Base-by-base conservation (phyloP, 1,140 invertebrate genomes). In the Drosophila teissieri region DNA sequence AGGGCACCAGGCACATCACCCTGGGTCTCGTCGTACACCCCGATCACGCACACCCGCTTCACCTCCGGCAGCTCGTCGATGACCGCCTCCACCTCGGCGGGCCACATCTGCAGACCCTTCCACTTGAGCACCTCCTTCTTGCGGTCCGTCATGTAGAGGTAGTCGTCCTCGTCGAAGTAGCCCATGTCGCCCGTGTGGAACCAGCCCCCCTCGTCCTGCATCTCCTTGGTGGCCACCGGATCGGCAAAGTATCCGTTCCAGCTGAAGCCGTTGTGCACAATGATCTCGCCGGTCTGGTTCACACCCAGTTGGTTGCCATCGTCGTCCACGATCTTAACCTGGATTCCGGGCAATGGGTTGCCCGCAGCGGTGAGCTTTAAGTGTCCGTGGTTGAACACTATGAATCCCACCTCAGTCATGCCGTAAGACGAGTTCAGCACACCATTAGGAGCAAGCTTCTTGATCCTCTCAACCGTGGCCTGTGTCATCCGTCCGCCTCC, bases 51-150 rank as follows among this genome's bases (percentile, higher is more conserved):
- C 14, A 73, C 83, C 24, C 73, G 67, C 46, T 55, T n/a, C 0
- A 91, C 73, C 15, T 78, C 73, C 0, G 78, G 55, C 15, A 89
- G n/a, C 37, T 73, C 73, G 12, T 48, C 24, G 2, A 91, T 73
- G 14, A 72, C 60, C 3, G 54, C 65, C 46, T 91, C 90, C 22
- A 91, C 72, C 42, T 91, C 89, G n/a, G 68, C 65, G 19, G 90
- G 89, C 56, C 78, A 83, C 65, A 92, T 90, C n/a, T 92, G 92
- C n/a, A 78, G 68, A 4, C 83, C 88, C 31, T 65, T 55, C 85
- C 95, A 96, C 90, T 97, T 97, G 57, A 97, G 95, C 17, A 96
- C 92, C 89, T 96, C 95, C 72, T 96, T 97, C n/a, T 96, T 78
- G 44, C 96, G 92, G 77, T 96, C 96, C 1, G 95, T 94, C 73